These are phyloP conservation scores for Bilobella aurantiaca DNA, from an alignment of 1,140 invertebrate genomes.

Conservation along the genomic window DNA sequence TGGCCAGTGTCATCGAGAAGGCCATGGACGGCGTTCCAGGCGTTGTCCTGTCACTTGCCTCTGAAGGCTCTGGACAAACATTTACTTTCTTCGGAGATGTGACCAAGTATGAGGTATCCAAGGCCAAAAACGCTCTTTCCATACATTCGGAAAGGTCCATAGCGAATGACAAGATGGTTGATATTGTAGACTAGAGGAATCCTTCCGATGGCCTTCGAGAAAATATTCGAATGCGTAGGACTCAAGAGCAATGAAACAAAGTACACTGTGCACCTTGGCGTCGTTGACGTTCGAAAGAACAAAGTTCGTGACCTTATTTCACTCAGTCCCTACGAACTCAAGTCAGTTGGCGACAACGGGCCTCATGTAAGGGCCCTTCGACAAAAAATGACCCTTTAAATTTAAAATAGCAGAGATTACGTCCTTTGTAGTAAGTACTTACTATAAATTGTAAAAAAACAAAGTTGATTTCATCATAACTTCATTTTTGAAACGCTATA, in stretches of 20 bases:
- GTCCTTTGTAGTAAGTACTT: neutral
- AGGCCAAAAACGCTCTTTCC: too few relatives aligned
- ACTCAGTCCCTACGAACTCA: constrained; percentile 16
- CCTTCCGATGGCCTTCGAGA: too few relatives aligned
- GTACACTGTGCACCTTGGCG: constrained; percentile 14
- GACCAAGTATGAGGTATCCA: constrained; percentile 19
- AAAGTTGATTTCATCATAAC: too few relatives aligned
- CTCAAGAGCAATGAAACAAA: neutral
- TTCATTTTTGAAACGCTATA: too few relatives aligned
- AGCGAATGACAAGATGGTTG: too few relatives aligned
- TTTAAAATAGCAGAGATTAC: neutral
- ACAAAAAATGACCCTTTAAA: neutral
- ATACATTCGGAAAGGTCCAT: too few relatives aligned
- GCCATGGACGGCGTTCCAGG: constrained; percentile 22
- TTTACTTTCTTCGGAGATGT: constrained; percentile 22
- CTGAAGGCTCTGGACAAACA: constrained; percentile 22
- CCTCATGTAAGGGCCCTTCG: constrained; percentile 8
- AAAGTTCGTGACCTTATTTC: constrained; percentile 26
- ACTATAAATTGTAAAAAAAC: too few relatives aligned
- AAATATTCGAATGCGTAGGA: neutral
- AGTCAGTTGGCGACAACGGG: constrained; percentile 9
- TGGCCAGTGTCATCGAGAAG: neutral
- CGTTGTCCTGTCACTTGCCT: constrained; percentile 19
- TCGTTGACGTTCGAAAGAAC: constrained; percentile 17
- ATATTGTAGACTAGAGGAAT: too few relatives aligned